Percentiles rank a stretch among this genome's conserved stretches.
phyloP scores from a whole-genome alignment of 2,797 vertebrate species.

The Etheostoma nigrum region DNA sequence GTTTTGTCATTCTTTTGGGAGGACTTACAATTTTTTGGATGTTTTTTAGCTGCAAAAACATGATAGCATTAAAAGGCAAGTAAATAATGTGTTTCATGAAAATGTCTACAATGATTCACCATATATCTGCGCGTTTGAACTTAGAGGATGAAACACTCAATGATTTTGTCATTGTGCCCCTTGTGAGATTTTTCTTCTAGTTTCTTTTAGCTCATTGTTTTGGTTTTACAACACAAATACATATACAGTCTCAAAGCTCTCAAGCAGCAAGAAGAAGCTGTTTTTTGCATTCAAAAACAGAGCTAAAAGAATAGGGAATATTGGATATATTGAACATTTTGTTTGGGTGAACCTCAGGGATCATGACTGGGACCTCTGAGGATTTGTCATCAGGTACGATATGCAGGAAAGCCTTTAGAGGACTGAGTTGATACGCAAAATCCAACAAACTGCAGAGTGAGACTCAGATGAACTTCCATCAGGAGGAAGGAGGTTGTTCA shows the following conservation, averaged over 20 bases:
- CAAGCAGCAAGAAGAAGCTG: not conserved
- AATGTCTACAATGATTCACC: too few species aligned
- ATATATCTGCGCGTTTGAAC: too few species aligned
- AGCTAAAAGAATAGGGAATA: too few species aligned
- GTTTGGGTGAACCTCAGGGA: constrained; percentile 34
- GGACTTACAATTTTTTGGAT: too few species aligned
- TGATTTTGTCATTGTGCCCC: too few species aligned
- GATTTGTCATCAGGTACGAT: not conserved
- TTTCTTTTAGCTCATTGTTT: constrained; percentile 4
- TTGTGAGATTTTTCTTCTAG: too few species aligned
- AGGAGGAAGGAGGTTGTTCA: constrained; percentile 24
- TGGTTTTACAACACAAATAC: not conserved
- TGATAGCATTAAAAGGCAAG: too few species aligned
- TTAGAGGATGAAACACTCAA: too few species aligned
- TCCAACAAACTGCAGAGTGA: not conserved
- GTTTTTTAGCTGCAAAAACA: too few species aligned
- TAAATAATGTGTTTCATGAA: too few species aligned
- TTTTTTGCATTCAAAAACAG: not conserved
- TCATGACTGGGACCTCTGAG: constrained; percentile 14
- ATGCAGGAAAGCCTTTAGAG: not conserved
- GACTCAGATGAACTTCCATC: constrained; percentile 1
- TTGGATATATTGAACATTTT: not conserved
- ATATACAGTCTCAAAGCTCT: not conserved
- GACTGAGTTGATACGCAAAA: not conserved
- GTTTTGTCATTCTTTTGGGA: too few species aligned